Evolutionary conservation across 2,797 vertebrate species (phyloP), one percentile per base, ranked within the genome.

Genomic region (Otolemur crassicaudatus): DNA sequence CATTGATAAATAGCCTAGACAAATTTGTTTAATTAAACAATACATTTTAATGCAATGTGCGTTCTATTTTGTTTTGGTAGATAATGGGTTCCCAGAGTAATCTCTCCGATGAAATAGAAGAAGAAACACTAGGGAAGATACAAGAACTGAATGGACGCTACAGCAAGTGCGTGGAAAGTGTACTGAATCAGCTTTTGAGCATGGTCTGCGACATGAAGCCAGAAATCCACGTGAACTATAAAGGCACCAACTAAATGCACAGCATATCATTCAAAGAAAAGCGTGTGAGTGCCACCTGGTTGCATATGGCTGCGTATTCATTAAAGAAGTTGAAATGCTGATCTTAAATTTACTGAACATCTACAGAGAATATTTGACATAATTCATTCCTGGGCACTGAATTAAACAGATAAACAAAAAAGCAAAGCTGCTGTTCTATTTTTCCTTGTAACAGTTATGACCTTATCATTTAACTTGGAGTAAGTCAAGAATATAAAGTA

Each of bases 1-100:
- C 8, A 43, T 19, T 7, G 53, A 94, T 40, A 67, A 76, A 61
- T 3, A 58, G 37, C 3, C 6, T 13, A 31, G n/a, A 46, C 29
- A 61, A 58, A 37, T 46, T 53, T 61, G 29, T 31, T 46, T 80
- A 53, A 31, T 22, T 60, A 85, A 88, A 75, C 27, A 58, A 60
- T 22, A 76, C 3, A 27, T 34, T 58, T 67, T 25, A 46, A 61
- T 5, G 22, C 1, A 19, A 0, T 9, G 12, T 14, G 31, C 69
- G 31, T 60, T 87, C 92, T 25, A 12, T 87, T 97, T 91, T 98
- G 67, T 90, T 96, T 97, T 97, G 70, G 7, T 73, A 99, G 99
- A 97, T 98, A 90, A 98, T 99, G 98, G 99, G 99, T 72, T 99
- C 98, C 58, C 99, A 99, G 93, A 98, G 98, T 69, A 97, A 98